phyloP scores from a whole-genome alignment of 2,113 vertebrate species.

The Petrocephalus microphthalmus region DNA sequence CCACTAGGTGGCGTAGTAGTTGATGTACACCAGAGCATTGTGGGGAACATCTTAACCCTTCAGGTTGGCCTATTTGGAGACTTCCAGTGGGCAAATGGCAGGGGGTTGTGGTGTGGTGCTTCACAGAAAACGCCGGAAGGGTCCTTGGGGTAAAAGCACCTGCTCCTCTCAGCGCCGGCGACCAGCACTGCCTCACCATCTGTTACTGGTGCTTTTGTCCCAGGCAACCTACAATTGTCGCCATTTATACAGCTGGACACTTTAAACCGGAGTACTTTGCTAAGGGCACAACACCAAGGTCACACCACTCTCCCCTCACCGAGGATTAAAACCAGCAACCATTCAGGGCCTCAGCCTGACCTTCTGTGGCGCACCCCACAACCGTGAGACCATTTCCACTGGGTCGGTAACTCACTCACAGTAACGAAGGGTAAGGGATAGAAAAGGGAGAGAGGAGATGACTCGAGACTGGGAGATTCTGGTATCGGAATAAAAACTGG shows the following conservation, averaged over 20 bases:
- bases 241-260: background rate
- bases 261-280: background rate
- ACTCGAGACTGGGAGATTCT: background rate
- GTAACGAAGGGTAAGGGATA: background rate
- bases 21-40: background rate
- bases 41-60: background rate
- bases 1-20: background rate
- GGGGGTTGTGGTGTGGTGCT: background rate
- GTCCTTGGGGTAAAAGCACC: background rate
- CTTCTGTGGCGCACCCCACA: background rate
- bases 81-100: background rate
- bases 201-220: background rate
- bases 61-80: background rate
- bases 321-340: constrained; percentile 2
- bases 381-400: background rate
- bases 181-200: background rate
- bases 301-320: background rate
- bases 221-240: background rate
- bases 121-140: background rate
- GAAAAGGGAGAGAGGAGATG: background rate
- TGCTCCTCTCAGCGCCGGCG: background rate
- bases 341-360: background rate
- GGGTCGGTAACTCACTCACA: background rate
- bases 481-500: background rate
- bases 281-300: background rate